These are phyloP conservation scores for Mastigias papua DNA, from an alignment of 30 jellyfish, hydroid and myxozoan genomes.

Conservation along the genomic window DNA sequence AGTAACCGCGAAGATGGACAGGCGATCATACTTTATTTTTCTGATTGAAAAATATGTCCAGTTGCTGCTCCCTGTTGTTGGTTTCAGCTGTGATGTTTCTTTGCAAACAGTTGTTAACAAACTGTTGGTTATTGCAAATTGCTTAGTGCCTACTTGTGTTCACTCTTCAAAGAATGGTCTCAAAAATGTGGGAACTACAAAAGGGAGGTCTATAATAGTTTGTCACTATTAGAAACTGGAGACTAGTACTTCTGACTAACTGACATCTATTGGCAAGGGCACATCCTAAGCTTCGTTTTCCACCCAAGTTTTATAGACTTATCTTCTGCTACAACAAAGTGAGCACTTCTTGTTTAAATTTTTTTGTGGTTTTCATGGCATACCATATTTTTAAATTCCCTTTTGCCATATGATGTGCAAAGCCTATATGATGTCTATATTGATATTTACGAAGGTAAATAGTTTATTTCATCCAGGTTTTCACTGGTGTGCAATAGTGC, in stretches of 20 bases:
- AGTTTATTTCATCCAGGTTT: neutral
- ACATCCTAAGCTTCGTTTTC: neutral
- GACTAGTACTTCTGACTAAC: neutral
- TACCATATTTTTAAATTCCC: neutral
- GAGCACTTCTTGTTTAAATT: neutral
- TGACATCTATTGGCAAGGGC: neutral
- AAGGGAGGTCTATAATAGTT: neutral
- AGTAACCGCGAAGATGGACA: neutral
- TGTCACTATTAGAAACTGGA: neutral
- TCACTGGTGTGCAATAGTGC: slow-evolving; percentile 8
- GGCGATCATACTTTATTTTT: neutral
- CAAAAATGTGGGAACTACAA: neutral
- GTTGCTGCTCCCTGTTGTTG: neutral
- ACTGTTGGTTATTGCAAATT: neutral
- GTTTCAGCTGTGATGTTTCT: neutral
- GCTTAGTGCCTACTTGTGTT: neutral
- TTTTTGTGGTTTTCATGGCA: neutral
- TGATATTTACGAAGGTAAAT: neutral
- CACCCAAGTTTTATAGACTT: slow-evolving; percentile 15
- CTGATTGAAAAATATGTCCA: neutral
- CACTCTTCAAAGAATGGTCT: neutral
- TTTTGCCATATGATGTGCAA: neutral
- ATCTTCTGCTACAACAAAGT: neutral
- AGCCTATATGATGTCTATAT: neutral
- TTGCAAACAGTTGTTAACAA: neutral